These are phyloP conservation scores for Thalassoma bifasciatum DNA, from an alignment of 2,113 vertebrate genomes.

Conservation along the genomic window DNA sequence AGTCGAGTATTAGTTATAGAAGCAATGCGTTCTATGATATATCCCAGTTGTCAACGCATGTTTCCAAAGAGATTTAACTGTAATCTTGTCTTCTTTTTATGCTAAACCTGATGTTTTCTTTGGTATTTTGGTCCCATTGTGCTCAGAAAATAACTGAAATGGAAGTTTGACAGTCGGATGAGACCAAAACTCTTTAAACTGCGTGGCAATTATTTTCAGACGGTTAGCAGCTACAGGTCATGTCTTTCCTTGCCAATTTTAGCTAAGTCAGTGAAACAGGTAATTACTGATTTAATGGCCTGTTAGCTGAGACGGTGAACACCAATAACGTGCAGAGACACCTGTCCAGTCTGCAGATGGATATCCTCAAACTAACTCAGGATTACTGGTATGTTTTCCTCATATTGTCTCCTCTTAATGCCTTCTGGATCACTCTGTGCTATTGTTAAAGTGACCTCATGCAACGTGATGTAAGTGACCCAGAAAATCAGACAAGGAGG, in stretches of 20 bases:
- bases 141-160: no score
- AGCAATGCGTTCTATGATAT: not conserved
- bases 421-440: not conserved
- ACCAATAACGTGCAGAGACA: not conserved
- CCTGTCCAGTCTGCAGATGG: not conserved
- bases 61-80: not conserved
- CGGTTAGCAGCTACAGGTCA: slow-evolving; percentile 17
- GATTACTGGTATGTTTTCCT: not conserved
- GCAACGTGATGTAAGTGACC: no score
- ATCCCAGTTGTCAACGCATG: not conserved
- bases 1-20: not conserved
- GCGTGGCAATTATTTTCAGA: slow-evolving; percentile 33
- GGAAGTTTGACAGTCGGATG: no score
- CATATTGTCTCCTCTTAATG: not conserved
- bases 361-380: not conserved
- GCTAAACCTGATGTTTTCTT: not conserved
- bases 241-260: slow-evolving; percentile 17
- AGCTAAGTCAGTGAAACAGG: not conserved
- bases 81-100: not conserved
- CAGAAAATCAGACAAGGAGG: no score
- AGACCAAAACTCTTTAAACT: slow-evolving; percentile 15
- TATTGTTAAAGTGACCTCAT: not conserved
- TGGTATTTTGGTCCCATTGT: no score
- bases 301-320: no score
- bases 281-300: slow-evolving; percentile 7